Evolutionary conservation across 1,140 invertebrate genomes (phyloP).

Genomic region (Aphaenogaster rudis): DNA sequence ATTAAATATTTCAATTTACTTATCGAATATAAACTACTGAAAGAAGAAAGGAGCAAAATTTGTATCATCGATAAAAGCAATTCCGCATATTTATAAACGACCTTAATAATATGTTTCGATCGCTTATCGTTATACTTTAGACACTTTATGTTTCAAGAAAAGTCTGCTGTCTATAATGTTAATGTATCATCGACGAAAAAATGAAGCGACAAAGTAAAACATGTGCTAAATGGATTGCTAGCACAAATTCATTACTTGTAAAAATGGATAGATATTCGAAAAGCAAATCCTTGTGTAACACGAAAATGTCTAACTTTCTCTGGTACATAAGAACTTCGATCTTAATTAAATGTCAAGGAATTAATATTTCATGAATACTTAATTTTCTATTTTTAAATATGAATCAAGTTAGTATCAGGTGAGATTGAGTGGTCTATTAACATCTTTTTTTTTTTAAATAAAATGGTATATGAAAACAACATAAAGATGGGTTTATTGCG

Average conservation of each 20-base stretch:
- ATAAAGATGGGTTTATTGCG: neutral
- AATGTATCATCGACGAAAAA: neutral
- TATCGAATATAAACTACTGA: neutral
- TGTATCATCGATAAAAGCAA: neutral
- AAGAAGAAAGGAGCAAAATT: neutral
- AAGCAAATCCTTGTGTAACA: slow-evolving; percentile 6
- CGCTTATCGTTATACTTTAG: neutral
- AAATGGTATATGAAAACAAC: neutral
- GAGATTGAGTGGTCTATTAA: neutral
- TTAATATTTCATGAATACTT: slow-evolving; percentile 16
- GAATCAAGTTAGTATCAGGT: neutral
- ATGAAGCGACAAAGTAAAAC: neutral
- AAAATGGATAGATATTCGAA: slow-evolving; percentile 17
- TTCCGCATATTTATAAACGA: neutral
- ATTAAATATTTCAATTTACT: slow-evolving; percentile 5
- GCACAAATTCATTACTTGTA: neutral
- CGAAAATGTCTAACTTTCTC: slow-evolving; percentile 18
- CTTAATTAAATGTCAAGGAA: slow-evolving; percentile 37
- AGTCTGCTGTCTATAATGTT: neutral
- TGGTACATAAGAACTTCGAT: neutral
- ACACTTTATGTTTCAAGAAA: neutral
- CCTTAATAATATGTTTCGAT: neutral
- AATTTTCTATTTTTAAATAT: slow-evolving; percentile 7
- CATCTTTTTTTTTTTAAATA: neutral
- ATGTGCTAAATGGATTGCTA: neutral